These are phyloP conservation scores for Cheilosia grossa DNA, from an alignment of 2,888 invertebrate species.

Conservation along the genomic window DNA sequence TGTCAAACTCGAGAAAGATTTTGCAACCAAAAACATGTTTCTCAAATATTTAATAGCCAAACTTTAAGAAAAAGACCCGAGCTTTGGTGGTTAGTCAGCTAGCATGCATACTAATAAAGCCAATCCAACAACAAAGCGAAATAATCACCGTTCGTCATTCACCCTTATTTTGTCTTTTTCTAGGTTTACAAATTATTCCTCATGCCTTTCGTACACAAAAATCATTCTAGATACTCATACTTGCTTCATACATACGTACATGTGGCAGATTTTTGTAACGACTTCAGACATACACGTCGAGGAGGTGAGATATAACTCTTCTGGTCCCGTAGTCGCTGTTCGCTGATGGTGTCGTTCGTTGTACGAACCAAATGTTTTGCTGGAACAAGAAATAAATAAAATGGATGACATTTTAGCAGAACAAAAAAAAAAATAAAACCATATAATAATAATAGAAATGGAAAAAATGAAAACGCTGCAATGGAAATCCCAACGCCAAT, in stretches of 20 bases:
- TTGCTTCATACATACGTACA: neutral
- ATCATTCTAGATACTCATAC: neutral
- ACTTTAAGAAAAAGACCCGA: too few relatives aligned
- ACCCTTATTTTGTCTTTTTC: neutral
- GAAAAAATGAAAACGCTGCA: conserved; percentile 40
- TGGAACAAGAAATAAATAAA: conserved; percentile 60
- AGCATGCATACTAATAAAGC: too few relatives aligned
- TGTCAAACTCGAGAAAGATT: too few relatives aligned
- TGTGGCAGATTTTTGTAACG: conserved; percentile 29
- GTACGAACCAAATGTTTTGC: conserved; percentile 36
- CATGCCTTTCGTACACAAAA: neutral
- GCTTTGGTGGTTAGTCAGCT: too few relatives aligned
- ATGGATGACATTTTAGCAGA: conserved; percentile 48
- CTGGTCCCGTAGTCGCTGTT: conserved; percentile 23
- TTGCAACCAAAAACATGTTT: too few relatives aligned
- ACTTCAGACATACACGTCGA: conserved; percentile 29
- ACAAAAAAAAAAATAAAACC: conserved; percentile 33
- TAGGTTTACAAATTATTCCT: neutral
- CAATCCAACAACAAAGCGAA: too few relatives aligned
- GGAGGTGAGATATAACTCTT: conserved; percentile 53
- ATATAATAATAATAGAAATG: conserved; percentile 61
- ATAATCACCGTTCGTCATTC: too few relatives aligned
- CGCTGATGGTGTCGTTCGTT: conserved; percentile 1
- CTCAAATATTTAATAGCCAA: too few relatives aligned
- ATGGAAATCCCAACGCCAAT: conserved; percentile 49